These are phyloP conservation scores for Otocyon megalotis DNA, from an alignment of 2,113 vertebrate genomes.

Conservation along the genomic window DNA sequence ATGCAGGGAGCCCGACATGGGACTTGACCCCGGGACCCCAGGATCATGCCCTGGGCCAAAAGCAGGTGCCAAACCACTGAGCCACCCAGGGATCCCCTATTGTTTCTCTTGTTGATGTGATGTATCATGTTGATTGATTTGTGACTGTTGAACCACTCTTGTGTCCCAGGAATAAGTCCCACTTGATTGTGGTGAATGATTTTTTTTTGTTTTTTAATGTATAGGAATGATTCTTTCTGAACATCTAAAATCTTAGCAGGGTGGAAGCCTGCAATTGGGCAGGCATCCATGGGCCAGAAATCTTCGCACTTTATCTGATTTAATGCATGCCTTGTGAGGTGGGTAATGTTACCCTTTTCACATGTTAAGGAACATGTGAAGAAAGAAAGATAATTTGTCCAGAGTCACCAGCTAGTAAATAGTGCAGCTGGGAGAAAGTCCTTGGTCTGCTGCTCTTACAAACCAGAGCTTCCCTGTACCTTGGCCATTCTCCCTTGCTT, in stretches of 20 bases:
- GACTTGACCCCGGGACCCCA: too few species aligned
- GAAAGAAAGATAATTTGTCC: not conserved
- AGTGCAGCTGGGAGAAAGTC: too few species aligned
- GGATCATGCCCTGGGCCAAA: too few species aligned
- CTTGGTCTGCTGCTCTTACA: too few species aligned
- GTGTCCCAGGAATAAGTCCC: not conserved
- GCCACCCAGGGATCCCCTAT: not conserved
- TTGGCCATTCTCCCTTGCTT: not conserved
- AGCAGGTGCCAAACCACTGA: too few species aligned
- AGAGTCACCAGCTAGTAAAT: not conserved
- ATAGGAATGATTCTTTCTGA: not conserved
- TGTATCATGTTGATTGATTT: not conserved
- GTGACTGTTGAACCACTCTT: not conserved
- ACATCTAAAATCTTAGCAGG: not conserved
- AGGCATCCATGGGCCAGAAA: not conserved
- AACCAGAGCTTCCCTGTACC: not conserved
- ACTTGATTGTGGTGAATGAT: not conserved
- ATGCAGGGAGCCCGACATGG: too few species aligned
- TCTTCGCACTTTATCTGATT: not conserved
- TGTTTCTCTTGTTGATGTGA: not conserved
- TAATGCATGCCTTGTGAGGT: too few species aligned
- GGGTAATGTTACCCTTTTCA: not conserved
- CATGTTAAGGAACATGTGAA: not conserved
- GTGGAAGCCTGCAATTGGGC: not conserved
- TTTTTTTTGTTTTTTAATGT: not conserved